Conservation (phyloP, 1,140 invertebrate species). For the Cyclargus thomasi region DNA sequence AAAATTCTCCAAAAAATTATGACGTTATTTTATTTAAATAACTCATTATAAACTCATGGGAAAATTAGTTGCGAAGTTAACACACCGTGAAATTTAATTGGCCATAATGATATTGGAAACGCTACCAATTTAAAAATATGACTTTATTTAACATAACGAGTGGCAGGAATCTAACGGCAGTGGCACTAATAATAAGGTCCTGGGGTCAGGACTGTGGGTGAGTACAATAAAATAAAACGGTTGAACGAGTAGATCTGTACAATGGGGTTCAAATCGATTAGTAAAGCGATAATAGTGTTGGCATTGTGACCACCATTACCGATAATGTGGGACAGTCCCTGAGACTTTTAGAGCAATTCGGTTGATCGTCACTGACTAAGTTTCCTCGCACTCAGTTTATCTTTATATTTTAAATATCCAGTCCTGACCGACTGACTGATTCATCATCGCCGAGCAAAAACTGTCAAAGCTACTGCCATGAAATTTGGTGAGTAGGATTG, state of each 20-base stretch:
- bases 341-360: background rate
- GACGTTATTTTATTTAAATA: background rate
- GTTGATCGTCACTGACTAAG: background rate
- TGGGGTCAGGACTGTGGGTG: conserved; percentile 39
- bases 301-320: conserved; percentile 16
- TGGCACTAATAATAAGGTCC: conserved; percentile 8
- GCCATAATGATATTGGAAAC: conserved; percentile 13
- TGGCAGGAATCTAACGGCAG: background rate
- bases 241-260: conserved; percentile 52
- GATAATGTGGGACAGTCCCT: background rate
- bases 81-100: conserved; percentile 11
- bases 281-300: conserved; percentile 49
- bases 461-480: no score
- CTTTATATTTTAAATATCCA: no score
- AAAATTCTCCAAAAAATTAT: no score
- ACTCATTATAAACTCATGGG: conserved; percentile 16
- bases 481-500: no score
- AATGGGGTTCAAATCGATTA: conserved; percentile 70
- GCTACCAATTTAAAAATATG: conserved; percentile 23
- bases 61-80: conserved; percentile 11
- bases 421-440: no score
- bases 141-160: conserved; percentile 21
- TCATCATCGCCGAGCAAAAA: no score
- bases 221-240: conserved; percentile 68
- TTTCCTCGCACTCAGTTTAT: background rate